phyloP scores from a whole-genome alignment of 30 jellyfish, hydroid and myxozoan genomes.

The Cassiopea andromeda region DNA sequence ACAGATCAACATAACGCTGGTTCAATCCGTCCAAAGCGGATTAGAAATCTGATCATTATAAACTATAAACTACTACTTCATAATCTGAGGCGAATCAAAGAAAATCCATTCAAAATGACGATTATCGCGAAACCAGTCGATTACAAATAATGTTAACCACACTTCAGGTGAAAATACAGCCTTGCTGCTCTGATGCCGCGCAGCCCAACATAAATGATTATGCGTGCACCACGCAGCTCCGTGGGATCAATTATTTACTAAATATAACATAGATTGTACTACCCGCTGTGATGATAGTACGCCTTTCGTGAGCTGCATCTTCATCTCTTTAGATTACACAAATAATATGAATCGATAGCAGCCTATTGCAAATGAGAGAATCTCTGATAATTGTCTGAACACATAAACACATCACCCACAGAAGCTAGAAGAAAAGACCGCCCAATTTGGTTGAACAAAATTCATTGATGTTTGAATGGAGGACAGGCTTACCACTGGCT shows the following conservation, averaged over 20 bases:
- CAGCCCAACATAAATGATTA: too few species aligned
- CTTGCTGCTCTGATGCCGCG: too few species aligned
- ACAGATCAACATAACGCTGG: background rate
- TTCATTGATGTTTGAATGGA: background rate
- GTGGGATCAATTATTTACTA: background rate
- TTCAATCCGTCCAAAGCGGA: background rate
- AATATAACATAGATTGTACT: background rate
- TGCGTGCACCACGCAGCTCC: too few species aligned
- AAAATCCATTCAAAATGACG: too few species aligned
- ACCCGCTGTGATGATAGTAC: background rate
- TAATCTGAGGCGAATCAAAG: too few species aligned
- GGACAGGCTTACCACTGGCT: slow-evolving; percentile 17
- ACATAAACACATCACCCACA: slow-evolving; percentile 3
- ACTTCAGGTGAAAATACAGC: too few species aligned
- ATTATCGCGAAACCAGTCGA: too few species aligned
- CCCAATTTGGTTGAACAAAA: background rate
- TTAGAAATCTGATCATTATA: background rate
- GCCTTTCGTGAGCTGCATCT: background rate
- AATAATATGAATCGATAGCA: slow-evolving; percentile 1
- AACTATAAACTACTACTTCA: too few species aligned
- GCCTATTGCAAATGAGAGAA: slow-evolving; percentile 16
- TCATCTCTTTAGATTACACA: background rate
- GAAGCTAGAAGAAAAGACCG: background rate
- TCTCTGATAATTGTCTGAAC: background rate
- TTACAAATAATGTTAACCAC: too few species aligned